phyloP scores from a whole-genome alignment of 2,113 vertebrate species.

The Spilogale gracilis region DNA sequence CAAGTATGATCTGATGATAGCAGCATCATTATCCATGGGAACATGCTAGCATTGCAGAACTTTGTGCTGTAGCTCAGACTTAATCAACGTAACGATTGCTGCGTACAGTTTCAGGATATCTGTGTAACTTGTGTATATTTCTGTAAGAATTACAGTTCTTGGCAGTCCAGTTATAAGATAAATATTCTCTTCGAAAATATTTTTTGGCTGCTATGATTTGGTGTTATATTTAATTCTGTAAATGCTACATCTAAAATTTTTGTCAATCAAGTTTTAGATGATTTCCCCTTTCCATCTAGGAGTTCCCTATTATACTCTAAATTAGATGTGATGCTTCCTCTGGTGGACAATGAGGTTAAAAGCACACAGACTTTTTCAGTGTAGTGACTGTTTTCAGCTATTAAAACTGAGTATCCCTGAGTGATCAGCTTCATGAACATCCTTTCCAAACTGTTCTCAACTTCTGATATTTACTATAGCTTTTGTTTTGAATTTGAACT shows the following conservation, averaged over 20 bases:
- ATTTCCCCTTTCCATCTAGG: background rate
- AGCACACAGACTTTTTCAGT: conserved; percentile 7
- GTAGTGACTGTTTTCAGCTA: background rate
- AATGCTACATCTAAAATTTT: background rate
- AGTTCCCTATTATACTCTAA: background rate
- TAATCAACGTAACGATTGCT: background rate
- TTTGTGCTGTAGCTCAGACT: background rate
- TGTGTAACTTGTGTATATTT: background rate
- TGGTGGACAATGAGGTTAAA: conserved; percentile 58
- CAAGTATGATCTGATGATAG: background rate
- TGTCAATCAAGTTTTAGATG: background rate
- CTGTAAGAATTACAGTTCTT: background rate
- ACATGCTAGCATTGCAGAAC: background rate
- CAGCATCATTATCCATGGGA: background rate
- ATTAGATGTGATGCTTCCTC: conserved; percentile 69
- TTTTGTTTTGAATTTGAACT: conserved; percentile 19
- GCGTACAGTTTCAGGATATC: background rate
- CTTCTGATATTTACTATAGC: background rate
- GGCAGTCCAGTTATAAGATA: background rate
- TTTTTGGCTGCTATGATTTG: background rate
- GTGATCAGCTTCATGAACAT: background rate
- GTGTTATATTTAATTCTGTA: background rate
- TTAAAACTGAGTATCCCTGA: background rate
- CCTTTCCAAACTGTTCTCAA: background rate
- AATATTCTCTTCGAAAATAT: background rate